Evolutionary conservation across 2,113 vertebrate genomes (phyloP).

Genomic region (Grus americana): DNA sequence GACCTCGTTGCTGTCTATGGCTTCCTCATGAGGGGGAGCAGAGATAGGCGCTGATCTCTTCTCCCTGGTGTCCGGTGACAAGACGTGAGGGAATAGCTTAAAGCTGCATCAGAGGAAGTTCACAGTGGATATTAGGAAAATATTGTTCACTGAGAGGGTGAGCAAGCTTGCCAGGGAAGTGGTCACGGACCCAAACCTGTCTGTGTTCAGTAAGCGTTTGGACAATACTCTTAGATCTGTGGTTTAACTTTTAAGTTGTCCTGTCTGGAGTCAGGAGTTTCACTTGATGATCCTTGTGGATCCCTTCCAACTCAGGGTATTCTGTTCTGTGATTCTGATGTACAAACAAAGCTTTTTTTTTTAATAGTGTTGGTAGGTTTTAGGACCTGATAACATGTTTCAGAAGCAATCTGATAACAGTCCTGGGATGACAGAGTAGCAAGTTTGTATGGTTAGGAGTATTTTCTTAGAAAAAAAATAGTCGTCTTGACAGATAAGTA

Average conservation of each 20-base stretch:
- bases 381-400: neutral
- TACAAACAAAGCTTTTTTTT: neutral
- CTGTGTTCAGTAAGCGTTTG: neutral
- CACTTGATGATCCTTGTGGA: neutral
- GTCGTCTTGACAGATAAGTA: neutral
- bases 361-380: neutral
- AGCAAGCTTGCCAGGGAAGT: neutral
- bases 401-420: neutral
- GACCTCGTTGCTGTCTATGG: accelerated
- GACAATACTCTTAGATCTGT: neutral
- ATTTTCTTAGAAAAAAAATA: neutral
- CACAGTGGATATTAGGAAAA: neutral
- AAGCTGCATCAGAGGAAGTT: neutral
- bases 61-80: no score
- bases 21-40: neutral
- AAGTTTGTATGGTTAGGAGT: neutral
- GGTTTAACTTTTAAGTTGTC: neutral
- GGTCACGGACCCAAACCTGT: neutral
- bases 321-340: neutral
- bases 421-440: neutral
- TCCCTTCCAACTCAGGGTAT: neutral
- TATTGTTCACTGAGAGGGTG: neutral
- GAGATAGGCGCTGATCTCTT: neutral
- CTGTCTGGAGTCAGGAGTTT: neutral
- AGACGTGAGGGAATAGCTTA: accelerated